Evolutionary conservation across 2,888 invertebrate species (phyloP), one percentile per base, ranked within the genome.

Genomic region (Drosophila pegasa): DNA sequence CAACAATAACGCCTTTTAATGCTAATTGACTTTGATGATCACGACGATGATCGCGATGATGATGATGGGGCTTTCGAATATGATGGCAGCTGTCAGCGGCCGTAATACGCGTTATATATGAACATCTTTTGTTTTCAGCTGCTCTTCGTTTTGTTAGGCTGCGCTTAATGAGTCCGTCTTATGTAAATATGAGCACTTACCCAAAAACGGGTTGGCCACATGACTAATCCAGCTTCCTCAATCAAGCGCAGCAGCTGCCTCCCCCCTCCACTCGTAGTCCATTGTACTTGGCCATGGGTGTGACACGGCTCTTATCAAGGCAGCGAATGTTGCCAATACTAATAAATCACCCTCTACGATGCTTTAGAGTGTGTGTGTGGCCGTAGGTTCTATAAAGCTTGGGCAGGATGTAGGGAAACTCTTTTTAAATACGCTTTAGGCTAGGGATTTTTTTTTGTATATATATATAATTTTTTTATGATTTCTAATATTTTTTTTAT

Each of bases 71-170:
- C 75, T 61, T 64, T 68, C 70, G 70, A 78, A 78, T 86, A 74
- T 83, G 78, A 83, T 74, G 76, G 72, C 86, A 86, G 57, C 80
- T 86, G 86, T 83, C 83, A 86, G 68, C 80, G 74, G 47, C 48
- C 66, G 62, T 78, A 71, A 83, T 62, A 55, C 54, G 48, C 50
- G 29, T 66, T 65, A 78, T 69, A 73, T 71, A 43, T 59, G 35
- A 52, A 40, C 41, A 55, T 29, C 25, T 29, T 35, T 71, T 67
- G 52, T 58, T 55, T 69, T 60, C 31, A 0, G 12, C n/a, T n/a
- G 22, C 12, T 7, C 20, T 20, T 45, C 37, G n/a, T 25, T 16
- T 58, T 38, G 10, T 56, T 27, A 27, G 57, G 43, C 20, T 29
- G 16, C 25, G 33, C 45, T 63, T 45, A 76, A 73, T 73, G 69